A percentile compares a stretch with the other conserved stretches of the same genome.
Conservation (phyloP, 1,140 invertebrate genomes). For the Psix sp. region DNA sequence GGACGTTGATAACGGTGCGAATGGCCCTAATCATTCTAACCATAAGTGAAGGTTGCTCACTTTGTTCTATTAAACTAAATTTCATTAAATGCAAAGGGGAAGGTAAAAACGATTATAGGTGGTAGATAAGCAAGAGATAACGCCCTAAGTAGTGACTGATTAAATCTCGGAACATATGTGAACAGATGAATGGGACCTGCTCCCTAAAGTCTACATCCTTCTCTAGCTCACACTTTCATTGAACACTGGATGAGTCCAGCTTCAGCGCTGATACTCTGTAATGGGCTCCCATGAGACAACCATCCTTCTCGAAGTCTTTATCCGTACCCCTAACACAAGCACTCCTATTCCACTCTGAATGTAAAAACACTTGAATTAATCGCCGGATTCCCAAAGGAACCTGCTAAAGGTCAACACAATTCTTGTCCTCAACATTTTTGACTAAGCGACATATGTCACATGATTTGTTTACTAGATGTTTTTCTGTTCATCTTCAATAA, state of each 20-base stretch:
- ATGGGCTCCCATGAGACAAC: constrained; percentile 69
- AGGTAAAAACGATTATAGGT: constrained; percentile 52
- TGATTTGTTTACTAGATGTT: constrained; percentile 26
- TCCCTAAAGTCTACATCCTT: constrained; percentile 42
- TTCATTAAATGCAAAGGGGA: constrained; percentile 65
- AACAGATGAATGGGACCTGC: constrained; percentile 68
- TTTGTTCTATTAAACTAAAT: constrained; percentile 71
- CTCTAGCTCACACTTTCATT: constrained; percentile 50
- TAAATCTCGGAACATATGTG: constrained; percentile 77
- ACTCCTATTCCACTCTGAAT: constrained; percentile 57
- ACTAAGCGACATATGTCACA: constrained; percentile 39
- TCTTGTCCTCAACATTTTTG: constrained; percentile 31
- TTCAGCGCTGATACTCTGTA: constrained; percentile 75
- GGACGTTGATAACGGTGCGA: too few relatives aligned
- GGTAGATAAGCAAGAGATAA: constrained; percentile 69
- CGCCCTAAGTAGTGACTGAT: constrained; percentile 74
- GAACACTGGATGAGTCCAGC: constrained; percentile 44
- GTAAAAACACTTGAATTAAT: constrained; percentile 75
- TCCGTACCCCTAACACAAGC: constrained; percentile 38
- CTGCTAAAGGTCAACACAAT: constrained; percentile 69
- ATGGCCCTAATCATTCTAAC: constrained; percentile 55
- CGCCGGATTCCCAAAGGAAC: constrained; percentile 67
- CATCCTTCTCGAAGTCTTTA: constrained; percentile 59
- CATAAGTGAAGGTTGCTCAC: constrained; percentile 66
- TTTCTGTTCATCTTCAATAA: too few relatives aligned